Base-by-base conservation (phyloP, 1,140 invertebrate species). In the Bicyclus anynana region DNA sequence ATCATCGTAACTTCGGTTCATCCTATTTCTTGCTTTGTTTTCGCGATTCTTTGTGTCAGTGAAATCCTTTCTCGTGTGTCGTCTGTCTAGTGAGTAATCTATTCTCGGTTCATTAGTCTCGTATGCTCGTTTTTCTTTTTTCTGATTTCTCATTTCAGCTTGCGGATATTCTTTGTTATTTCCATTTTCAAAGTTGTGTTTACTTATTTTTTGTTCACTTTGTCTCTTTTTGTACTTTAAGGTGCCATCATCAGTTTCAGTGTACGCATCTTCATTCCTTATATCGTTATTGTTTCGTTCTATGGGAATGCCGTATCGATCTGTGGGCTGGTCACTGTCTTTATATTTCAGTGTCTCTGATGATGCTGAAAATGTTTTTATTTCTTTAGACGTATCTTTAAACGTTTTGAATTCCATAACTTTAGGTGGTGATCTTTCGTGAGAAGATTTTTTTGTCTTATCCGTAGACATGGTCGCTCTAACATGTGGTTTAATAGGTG, bases 361-460 rank as follows among this genome's bases (percentile, higher is more conserved):
- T 47, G 89, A 90, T 21, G 86, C 89, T 35, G 89, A 89, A 64
- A 89, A 90, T 60, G 86, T 80, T 79, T 90, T 87, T n/a, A 89
- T 74, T 57, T 90, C 89, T 66, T 88, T 89, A 48, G 87, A 88
- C 54, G 67, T 86, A 49, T 90, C 86, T 69, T 90, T 90, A 59
- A 90, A 90, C 14, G 89, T 89, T 79, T 90, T 90, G 44, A 90
- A 90, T 69, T 89, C 87, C 85, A 88, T 88, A 0, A 71, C 65
- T 66, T 85, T 85, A n/a, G 82, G 74, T 33, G 85, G 78, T 33
- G 70, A 74, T 42, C 80, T 64, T 44, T 86, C 80, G 33, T 86
- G 81, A 9, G 80, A 77, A 12, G 74, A 56, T 52, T 74, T 80
- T 71, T 89, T 89, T 47, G 70, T 63, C 63, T 87, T 84, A 51